These are phyloP conservation scores for Linyphia triangularis DNA, from an alignment of 2,888 invertebrate genomes.

Conservation along the genomic window DNA sequence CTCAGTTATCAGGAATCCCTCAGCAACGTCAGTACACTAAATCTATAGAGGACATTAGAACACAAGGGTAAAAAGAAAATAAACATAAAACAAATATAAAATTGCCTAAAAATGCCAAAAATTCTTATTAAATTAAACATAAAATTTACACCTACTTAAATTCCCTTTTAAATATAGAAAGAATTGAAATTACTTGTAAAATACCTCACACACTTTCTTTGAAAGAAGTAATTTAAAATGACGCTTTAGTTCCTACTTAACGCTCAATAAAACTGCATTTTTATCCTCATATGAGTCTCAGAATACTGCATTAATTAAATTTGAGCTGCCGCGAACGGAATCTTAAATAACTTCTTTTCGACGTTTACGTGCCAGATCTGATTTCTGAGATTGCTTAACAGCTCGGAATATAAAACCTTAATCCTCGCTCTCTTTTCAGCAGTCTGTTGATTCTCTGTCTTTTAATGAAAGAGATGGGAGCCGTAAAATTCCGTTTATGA, in stretches of 20 bases:
- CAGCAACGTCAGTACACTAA: too few relatives aligned
- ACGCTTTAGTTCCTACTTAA: not conserved
- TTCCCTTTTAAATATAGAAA: not conserved
- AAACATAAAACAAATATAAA: too few relatives aligned
- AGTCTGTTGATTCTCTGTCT: not conserved
- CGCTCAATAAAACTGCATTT: constrained; percentile 19
- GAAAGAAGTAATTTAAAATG: not conserved
- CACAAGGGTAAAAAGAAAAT: too few relatives aligned
- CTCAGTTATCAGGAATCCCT: too few relatives aligned
- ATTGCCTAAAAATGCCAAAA: not conserved
- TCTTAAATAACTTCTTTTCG: constrained; percentile 11
- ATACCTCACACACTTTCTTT: not conserved
- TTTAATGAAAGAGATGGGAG: not conserved
- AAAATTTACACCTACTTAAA: not conserved
- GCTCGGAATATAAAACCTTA: constrained; percentile 19
- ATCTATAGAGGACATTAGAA: too few relatives aligned
- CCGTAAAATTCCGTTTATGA: constrained; percentile 13
- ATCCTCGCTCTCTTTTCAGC: not conserved
- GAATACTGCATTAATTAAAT: constrained; percentile 25
- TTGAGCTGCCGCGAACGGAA: not conserved
- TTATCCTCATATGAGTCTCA: constrained; percentile 3
- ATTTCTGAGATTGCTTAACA: constrained; percentile 12
- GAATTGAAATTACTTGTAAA: not conserved
- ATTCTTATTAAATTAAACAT: not conserved
- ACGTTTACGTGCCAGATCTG: not conserved